phyloP scores from a whole-genome alignment of 2,797 vertebrate genomes.

The Hyperoplus lanceolatus region DNA sequence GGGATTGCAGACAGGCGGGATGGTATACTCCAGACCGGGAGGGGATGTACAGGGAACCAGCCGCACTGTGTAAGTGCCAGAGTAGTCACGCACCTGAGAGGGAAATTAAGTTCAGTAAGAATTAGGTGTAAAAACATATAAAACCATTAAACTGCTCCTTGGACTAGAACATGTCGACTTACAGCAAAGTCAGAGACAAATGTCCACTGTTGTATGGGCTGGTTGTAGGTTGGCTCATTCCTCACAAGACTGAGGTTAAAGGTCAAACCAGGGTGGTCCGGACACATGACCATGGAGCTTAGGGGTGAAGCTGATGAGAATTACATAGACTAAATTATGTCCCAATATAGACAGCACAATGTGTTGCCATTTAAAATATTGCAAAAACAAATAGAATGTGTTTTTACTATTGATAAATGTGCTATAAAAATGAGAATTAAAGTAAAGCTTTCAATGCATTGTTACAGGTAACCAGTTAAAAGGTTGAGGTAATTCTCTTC shows the following conservation, averaged over 20 bases:
- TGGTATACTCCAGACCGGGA: conserved; percentile 87
- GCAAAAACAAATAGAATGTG: not conserved
- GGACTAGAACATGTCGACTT: conserved; percentile 61
- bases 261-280: conserved; percentile 91
- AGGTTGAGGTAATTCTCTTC: not conserved
- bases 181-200: conserved; percentile 96
- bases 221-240: conserved; percentile 92
- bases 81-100: conserved; percentile 94
- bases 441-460: conserved; percentile 1
- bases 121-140: not conserved
- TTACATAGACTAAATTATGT: not conserved
- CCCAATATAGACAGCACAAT: not conserved
- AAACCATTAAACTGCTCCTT: not conserved
- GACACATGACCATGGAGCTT: conserved; percentile 91
- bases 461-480: not conserved
- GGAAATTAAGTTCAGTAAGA: not conserved
- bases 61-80: conserved; percentile 93
- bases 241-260: conserved; percentile 93
- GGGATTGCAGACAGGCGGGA: conserved; percentile 92
- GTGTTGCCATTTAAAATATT: not conserved
- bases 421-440: not conserved
- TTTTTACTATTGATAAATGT: not conserved
- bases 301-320: conserved; percentile 85
- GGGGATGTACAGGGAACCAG: conserved; percentile 90
- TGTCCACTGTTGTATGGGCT: conserved; percentile 95